phyloP scores from a whole-genome alignment of 2,888 invertebrate genomes.

The Papilio gigon region DNA sequence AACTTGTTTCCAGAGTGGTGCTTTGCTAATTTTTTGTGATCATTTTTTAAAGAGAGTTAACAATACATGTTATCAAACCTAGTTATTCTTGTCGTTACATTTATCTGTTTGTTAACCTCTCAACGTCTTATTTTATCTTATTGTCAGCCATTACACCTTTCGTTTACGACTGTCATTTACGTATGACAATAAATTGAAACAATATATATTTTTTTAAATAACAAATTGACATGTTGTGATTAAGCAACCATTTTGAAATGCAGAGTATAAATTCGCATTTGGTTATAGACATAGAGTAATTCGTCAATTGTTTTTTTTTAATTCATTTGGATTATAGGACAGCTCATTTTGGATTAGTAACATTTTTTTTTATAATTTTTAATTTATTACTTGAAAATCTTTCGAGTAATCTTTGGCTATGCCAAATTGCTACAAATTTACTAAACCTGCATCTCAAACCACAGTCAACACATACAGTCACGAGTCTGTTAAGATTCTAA shows the following conservation, averaged over 20 bases:
- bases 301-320: too few relatives aligned
- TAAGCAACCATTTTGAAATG: not conserved
- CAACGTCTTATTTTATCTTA: constrained; percentile 3
- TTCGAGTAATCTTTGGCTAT: not conserved
- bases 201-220: too few relatives aligned
- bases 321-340: too few relatives aligned
- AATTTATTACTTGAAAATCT: not conserved
- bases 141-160: not conserved
- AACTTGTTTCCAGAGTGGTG: constrained; percentile 19
- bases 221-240: not conserved
- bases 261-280: too few relatives aligned
- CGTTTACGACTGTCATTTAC: not conserved
- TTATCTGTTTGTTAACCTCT: constrained; percentile 18
- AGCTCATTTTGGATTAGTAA: too few relatives aligned
- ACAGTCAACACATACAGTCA: not conserved
- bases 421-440: not conserved
- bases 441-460: constrained; percentile 15
- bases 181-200: too few relatives aligned
- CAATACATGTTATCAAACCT: not conserved
- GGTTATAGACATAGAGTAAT: too few relatives aligned
- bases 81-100: not conserved
- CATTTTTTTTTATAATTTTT: not conserved
- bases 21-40: constrained; percentile 2
- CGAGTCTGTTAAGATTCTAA: constrained; percentile 28
- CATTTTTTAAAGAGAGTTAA: not conserved